Evolutionary conservation across 2,888 invertebrate species (phyloP).

Genomic region (Griposia aprilina): DNA sequence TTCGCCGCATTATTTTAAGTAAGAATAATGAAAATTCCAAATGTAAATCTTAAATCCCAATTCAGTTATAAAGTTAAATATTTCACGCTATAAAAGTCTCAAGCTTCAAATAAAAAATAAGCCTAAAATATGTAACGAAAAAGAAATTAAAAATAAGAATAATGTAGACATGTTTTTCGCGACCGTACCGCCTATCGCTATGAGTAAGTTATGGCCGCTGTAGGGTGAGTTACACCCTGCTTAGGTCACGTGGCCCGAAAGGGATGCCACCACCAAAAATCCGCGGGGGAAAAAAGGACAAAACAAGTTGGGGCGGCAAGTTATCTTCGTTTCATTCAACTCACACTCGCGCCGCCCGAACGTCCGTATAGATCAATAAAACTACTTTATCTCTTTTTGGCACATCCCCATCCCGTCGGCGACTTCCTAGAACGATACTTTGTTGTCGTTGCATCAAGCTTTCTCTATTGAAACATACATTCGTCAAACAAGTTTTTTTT

Average conservation of each 20-base stretch:
- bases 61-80: slow-evolving; percentile 59
- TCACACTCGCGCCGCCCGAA: slow-evolving; percentile 89
- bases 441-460: slow-evolving; percentile 78
- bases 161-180: slow-evolving; percentile 86
- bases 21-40: slow-evolving; percentile 8
- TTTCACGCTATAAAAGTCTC: slow-evolving; percentile 56
- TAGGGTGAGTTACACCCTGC: slow-evolving; percentile 91
- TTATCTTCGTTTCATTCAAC: slow-evolving; percentile 91
- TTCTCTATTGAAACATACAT: slow-evolving; percentile 76
- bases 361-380: slow-evolving; percentile 91
- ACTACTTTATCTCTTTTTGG: slow-evolving; percentile 92
- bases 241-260: slow-evolving; percentile 89
- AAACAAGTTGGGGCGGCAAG: slow-evolving; percentile 89
- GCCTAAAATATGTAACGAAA: slow-evolving; percentile 67
- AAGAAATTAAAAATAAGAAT: slow-evolving; percentile 77
- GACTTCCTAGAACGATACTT: slow-evolving; percentile 88
- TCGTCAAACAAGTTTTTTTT: slow-evolving; percentile 57
- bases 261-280: slow-evolving; percentile 81
- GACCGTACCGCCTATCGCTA: slow-evolving; percentile 90
- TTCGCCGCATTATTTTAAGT: neutral
- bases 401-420: slow-evolving; percentile 90
- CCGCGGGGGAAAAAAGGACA: slow-evolving; percentile 78
- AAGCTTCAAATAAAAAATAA: slow-evolving; percentile 62
- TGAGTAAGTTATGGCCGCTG: slow-evolving; percentile 90
- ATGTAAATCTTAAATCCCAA: slow-evolving; percentile 41